These are phyloP conservation scores for Akabosia matsudoensis DNA, from an alignment of 1,140 invertebrate genomes.

Conservation along the genomic window DNA sequence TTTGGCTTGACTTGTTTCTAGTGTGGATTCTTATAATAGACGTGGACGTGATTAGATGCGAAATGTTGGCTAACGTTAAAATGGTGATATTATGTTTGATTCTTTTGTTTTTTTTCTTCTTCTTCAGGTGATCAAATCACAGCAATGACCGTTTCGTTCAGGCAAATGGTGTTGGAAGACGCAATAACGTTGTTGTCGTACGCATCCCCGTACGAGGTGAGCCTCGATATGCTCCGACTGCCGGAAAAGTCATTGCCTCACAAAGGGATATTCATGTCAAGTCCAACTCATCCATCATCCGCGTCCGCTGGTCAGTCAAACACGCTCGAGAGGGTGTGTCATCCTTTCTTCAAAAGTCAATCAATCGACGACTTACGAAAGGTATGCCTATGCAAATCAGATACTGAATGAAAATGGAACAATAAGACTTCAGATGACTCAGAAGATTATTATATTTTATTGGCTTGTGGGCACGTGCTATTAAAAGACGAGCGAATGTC, in stretches of 20 bases:
- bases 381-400: constrained; percentile 50
- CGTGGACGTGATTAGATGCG: too few relatives aligned
- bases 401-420: too few relatives aligned
- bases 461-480: too few relatives aligned
- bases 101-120: neutral
- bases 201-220: constrained; percentile 85
- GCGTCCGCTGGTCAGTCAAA: constrained; percentile 52
- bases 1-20: constrained; percentile 16
- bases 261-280: constrained; percentile 50
- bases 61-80: neutral
- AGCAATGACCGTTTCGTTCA: constrained; percentile 78
- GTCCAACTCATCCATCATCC: constrained; percentile 52
- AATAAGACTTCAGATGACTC: too few relatives aligned
- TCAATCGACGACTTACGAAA: constrained; percentile 63
- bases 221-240: constrained; percentile 59
- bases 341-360: constrained; percentile 67
- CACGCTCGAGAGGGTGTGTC: constrained; percentile 57
- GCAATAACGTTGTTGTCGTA: constrained; percentile 83
- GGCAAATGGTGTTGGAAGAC: constrained; percentile 85
- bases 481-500: too few relatives aligned
- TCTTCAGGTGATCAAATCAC: constrained; percentile 82
- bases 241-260: constrained; percentile 56
- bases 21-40: too few relatives aligned
- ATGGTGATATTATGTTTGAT: neutral
- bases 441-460: too few relatives aligned